A percentile compares a stretch with the other conserved stretches of the same genome.
phyloP scores from a whole-genome alignment of 2,113 vertebrate species.

The Merops nubicus region DNA sequence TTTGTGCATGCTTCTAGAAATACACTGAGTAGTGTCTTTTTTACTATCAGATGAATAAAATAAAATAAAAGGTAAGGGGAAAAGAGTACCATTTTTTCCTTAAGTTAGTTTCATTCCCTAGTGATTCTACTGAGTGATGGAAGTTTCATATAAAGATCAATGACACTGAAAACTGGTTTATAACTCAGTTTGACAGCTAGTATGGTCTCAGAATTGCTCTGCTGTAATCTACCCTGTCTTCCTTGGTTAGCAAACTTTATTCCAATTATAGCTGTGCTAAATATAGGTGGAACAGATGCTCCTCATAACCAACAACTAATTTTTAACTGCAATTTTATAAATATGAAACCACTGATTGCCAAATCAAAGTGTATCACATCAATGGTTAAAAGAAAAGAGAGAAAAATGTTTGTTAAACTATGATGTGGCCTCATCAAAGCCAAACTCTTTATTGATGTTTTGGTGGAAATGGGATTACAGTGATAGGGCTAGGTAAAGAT shows the following conservation, averaged over 20 bases:
- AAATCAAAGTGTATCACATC: background rate
- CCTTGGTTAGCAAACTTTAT: slow-evolving; percentile 23
- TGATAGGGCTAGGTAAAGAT: background rate
- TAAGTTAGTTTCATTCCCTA: background rate
- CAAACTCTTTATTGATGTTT: background rate
- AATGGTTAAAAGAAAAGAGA: background rate
- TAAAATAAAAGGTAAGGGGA: background rate
- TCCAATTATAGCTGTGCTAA: background rate
- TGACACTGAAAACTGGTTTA: slow-evolving; percentile 30
- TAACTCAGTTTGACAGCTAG: slow-evolving; percentile 12
- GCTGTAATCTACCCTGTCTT: background rate
- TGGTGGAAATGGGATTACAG: background rate
- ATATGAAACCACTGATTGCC: background rate
- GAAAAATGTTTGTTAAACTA: background rate
- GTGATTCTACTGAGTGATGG: background rate
- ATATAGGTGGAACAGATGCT: slow-evolving; percentile 24
- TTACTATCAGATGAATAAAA: background rate
- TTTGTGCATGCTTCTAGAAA: background rate
- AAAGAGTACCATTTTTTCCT: background rate
- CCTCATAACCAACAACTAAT: background rate
- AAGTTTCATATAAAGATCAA: slow-evolving; percentile 4
- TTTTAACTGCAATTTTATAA: background rate
- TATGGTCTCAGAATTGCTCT: background rate
- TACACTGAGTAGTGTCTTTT: background rate
- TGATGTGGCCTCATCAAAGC: background rate